Evolutionary conservation across 1,140 invertebrate genomes (phyloP).

Genomic region (Latrodectus geometricus): DNA sequence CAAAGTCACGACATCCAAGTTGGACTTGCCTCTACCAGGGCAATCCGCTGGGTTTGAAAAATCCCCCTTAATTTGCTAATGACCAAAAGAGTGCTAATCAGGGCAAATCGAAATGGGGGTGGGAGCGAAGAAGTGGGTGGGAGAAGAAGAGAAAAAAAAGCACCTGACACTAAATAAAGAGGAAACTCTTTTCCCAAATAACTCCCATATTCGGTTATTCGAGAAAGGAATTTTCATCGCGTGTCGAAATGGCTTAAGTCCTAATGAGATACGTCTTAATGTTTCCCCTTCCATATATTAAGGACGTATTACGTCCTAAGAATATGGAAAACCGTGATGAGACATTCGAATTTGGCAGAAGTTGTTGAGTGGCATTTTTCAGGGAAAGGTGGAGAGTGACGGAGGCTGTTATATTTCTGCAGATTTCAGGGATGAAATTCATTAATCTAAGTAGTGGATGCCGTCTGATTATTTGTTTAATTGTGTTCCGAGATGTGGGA

Average conservation of each 20-base stretch:
- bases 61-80: constrained; percentile 58
- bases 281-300: constrained; percentile 11
- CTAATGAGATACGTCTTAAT: constrained; percentile 44
- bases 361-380: neutral
- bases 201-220: constrained; percentile 35
- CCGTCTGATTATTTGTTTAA: neutral
- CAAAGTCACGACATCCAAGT: constrained; percentile 27
- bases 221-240: neutral
- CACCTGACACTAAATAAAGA: constrained; percentile 47
- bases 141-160: neutral
- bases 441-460: neutral
- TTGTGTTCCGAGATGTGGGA: neutral
- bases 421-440: neutral
- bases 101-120: constrained; percentile 13
- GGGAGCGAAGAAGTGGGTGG: neutral
- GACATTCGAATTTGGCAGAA: neutral
- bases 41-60: constrained; percentile 13
- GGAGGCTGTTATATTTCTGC: neutral
- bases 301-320: neutral
- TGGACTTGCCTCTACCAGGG: neutral
- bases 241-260: neutral
- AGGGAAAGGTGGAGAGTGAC: neutral
- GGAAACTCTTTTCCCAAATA: constrained; percentile 3
- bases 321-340: neutral
- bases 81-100: constrained; percentile 61